phyloP scores from a whole-genome alignment of 2,113 vertebrate species.

The Protobothrops mucrosquamatus region DNA sequence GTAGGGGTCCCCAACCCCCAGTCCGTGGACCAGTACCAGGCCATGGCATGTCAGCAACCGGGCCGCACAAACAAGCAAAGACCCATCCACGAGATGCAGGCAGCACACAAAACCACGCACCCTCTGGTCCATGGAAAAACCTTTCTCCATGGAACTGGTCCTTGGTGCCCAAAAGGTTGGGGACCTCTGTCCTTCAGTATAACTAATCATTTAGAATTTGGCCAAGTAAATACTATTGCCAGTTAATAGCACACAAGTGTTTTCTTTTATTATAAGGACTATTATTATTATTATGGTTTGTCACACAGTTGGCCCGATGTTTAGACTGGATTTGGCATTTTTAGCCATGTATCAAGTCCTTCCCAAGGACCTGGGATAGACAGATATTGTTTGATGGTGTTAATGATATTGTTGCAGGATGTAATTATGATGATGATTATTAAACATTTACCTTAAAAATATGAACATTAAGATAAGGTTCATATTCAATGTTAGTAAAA shows the following conservation, averaged over 20 bases:
- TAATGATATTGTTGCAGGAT: neutral
- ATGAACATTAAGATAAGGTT: neutral
- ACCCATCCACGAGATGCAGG: no score
- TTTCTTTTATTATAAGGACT: neutral
- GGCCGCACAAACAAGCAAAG: no score
- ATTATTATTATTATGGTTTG: neutral
- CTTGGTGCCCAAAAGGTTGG: no score
- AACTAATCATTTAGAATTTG: neutral
- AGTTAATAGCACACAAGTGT: neutral
- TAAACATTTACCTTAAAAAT: neutral
- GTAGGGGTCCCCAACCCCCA: no score
- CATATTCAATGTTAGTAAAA: neutral
- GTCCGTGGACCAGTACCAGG: no score
- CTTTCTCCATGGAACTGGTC: no score
- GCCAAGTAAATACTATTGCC: neutral
- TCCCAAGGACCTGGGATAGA: neutral
- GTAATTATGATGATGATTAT: neutral
- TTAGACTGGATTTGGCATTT: neutral
- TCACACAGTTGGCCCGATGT: neutral
- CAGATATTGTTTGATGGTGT: neutral
- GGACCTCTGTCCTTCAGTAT: no score
- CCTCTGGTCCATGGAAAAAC: no score
- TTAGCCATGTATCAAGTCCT: neutral
- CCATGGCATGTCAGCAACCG: no score
- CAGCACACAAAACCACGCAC: no score